Evolutionary conservation across 1,140 invertebrate genomes (phyloP), one percentile per base, ranked within the genome.

Genomic region (Habropoda laboriosa): DNA sequence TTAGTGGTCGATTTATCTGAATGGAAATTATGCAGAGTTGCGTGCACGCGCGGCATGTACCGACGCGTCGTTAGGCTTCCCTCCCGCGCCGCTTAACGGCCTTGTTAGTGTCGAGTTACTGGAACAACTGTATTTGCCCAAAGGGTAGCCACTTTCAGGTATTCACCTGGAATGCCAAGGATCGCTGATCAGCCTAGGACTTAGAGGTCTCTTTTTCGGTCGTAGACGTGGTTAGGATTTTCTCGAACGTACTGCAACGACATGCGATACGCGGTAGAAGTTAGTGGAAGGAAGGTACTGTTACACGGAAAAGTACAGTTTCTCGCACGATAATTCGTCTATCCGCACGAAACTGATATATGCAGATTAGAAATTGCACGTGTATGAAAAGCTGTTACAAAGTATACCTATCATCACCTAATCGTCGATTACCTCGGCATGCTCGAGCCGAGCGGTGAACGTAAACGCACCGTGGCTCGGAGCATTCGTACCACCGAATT

Each of bases 1-100:
- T 82, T 68, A 51, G 42, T n/a, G 68, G 71, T 27, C 47, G 63
- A 42, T 83, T 71, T 68, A 74, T 79, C 55, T 35, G 68, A 68
- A 63, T 81, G 55, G 55, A 45, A 47, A 74, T 66, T 45, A 67
- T 68, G 49, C 8, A 35, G n/a, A 35, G 30, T 68, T 66, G 64
- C 74, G 49, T 68, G 51, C 30, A 21, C 27, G 16, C 8, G 18
- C 61, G 8, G 53, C 35, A 47, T 10, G 45, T 47, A 27, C 47
- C 27, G 32, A n/a, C 42, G 42, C 49, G 21, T 72, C 72, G 66
- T 64, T 63, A 27, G 24, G 60, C 47, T 40, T 53, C 38, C 53
- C 38, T 58, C 35, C 0, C 3, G 10, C n/a, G 7, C 7, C 57
- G 49, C 32, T 68, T 64, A 67, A 82, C 38, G 38, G 67, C 13